phyloP scores from a whole-genome alignment of 2,113 vertebrate genomes.

The Hipposideros armiger region DNA sequence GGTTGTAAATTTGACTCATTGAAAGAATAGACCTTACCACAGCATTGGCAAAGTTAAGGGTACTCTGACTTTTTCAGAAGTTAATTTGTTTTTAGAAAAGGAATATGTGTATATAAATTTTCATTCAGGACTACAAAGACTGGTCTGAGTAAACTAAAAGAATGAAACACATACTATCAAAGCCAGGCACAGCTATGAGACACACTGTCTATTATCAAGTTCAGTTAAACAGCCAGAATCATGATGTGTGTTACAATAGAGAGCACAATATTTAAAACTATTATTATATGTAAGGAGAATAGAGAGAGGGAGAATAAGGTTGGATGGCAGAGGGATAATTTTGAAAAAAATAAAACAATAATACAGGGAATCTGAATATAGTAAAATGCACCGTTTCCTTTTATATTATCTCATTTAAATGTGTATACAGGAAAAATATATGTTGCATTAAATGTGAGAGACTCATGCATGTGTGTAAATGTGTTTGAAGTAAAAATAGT shows the following conservation, averaged over 20 bases:
- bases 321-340: not conserved
- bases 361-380: not conserved
- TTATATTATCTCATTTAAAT: not conserved
- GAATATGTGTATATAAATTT: not conserved
- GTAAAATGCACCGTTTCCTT: not conserved
- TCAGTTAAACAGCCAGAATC: not conserved
- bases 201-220: not conserved
- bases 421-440: not conserved
- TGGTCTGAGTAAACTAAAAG: not conserved
- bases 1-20: constrained; percentile 32
- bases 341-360: not conserved
- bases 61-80: not conserved
- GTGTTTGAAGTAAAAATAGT: not conserved
- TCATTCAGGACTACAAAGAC: not conserved
- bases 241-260: not conserved
- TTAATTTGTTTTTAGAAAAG: not conserved
- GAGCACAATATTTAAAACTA: not conserved
- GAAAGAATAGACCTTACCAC: not conserved
- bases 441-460: not conserved
- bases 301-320: not conserved
- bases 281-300: not conserved
- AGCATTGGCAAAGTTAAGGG: not conserved
- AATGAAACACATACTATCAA: not conserved
- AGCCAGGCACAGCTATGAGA: not conserved
- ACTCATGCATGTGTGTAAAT: not conserved